A percentile compares a stretch with the other conserved stretches of the same genome.
Conservation (phyloP, 2,888 invertebrate species). For the Rotaria socialis region DNA sequence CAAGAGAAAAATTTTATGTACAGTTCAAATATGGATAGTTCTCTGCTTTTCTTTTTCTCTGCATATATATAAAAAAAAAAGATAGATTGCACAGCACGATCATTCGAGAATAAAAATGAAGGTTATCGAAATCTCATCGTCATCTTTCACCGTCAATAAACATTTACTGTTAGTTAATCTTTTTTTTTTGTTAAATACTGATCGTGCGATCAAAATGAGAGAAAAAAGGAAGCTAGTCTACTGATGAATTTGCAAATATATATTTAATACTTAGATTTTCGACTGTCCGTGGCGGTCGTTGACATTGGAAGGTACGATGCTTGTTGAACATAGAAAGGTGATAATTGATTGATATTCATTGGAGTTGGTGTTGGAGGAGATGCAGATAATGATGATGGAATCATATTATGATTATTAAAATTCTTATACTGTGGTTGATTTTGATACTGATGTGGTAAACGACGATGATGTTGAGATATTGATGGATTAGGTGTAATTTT, state of each 20-base stretch:
- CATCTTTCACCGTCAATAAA: no score
- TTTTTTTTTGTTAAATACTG: not conserved
- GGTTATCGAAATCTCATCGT: not conserved
- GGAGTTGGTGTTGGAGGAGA: slow-evolving; percentile 27
- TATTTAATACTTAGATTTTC: slow-evolving; percentile 1
- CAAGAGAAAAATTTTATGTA: not conserved
- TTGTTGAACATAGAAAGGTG: not conserved
- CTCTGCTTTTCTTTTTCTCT: not conserved
- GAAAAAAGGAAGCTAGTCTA: not conserved
- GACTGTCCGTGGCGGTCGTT: not conserved
- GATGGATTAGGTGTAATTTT: not conserved
- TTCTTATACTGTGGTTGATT: not conserved
- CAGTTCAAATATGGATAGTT: not conserved
- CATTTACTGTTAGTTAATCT: not conserved
- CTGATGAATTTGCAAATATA: not conserved
- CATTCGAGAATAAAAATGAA: not conserved
- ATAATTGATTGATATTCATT: not conserved
- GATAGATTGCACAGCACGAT: not conserved
- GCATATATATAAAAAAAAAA: not conserved
- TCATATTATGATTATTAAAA: not conserved
- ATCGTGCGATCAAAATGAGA: not conserved
- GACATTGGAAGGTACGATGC: not conserved
- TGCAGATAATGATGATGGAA: slow-evolving; percentile 6
- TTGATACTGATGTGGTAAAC: not conserved
- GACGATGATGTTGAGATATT: not conserved